Conservation (phyloP, 2,113 vertebrate genomes). For the Anarrhichthys ocellatus region DNA sequence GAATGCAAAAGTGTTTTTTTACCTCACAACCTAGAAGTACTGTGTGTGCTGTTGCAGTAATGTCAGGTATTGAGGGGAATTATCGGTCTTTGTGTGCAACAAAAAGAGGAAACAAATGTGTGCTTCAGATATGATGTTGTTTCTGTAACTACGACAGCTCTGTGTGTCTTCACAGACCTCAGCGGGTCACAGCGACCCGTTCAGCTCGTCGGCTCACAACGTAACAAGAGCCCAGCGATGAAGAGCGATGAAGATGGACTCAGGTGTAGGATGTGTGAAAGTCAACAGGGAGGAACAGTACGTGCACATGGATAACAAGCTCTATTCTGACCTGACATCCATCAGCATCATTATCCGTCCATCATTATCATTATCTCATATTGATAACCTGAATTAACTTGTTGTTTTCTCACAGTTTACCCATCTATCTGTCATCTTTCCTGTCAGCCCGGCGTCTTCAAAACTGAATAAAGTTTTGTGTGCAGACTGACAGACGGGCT, state of each 20-base stretch:
- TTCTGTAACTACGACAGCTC: not conserved
- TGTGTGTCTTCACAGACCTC: constrained; percentile 2
- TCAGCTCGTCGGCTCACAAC: no score
- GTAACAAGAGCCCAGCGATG: constrained; percentile 15
- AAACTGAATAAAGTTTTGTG: constrained; percentile 32
- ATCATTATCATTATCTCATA: not conserved
- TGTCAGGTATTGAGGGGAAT: not conserved
- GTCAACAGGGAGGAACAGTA: constrained; percentile 12
- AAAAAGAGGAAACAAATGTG: not conserved
- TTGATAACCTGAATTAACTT: not conserved
- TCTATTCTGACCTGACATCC: not conserved
- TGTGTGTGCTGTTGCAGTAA: not conserved
- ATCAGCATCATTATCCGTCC: not conserved
- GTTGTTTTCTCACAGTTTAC: constrained; percentile 8
- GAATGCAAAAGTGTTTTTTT: not conserved
- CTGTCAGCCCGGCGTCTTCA: constrained; percentile 16
- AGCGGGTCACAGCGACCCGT: no score
- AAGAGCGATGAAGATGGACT: constrained; percentile 8
- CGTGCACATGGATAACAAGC: not conserved
- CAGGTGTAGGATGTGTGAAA: not conserved
- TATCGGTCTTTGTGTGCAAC: not conserved
- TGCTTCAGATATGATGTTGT: not conserved
- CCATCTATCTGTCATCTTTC: not conserved
- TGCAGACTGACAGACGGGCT: constrained; percentile 52
- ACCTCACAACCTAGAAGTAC: not conserved